A percentile compares a stretch with the other conserved stretches of the same genome.
Evolutionary conservation across 2,888 invertebrate genomes (phyloP).

Genomic region (Ophonus ardosiacus): DNA sequence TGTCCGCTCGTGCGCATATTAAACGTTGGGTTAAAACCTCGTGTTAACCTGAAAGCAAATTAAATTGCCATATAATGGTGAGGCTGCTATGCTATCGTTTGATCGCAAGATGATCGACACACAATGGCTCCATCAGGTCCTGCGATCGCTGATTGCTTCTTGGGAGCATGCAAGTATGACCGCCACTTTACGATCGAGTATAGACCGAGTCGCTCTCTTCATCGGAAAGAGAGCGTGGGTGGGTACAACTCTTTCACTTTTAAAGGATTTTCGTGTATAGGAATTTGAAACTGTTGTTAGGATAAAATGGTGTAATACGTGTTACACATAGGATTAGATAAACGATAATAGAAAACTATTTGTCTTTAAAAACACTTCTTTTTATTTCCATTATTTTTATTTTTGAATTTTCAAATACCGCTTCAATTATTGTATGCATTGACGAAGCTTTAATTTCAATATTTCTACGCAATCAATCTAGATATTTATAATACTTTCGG

Average conservation of each 20-base stretch:
- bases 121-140: slow-evolving; percentile 44
- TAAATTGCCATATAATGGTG: slow-evolving; percentile 58
- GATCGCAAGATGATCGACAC: slow-evolving; percentile 58
- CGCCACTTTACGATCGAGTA: too few species aligned
- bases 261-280: background rate
- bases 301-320: background rate
- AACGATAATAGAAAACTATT: too few species aligned
- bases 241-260: background rate
- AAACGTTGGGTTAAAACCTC: slow-evolving; percentile 27
- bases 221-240: background rate
- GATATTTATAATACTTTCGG: too few species aligned
- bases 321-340: background rate
- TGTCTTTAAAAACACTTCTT: background rate
- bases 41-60: slow-evolving; percentile 52
- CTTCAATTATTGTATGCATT: too few species aligned
- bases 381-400: background rate
- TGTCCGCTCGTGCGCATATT: slow-evolving; percentile 33
- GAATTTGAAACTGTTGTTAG: too few species aligned
- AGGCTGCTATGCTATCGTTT: slow-evolving; percentile 47
- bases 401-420: too few species aligned
- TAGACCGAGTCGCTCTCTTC: background rate
- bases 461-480: too few species aligned
- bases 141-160: slow-evolving; percentile 21
- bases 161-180: background rate
- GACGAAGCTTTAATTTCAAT: too few species aligned